Conservation (phyloP, 2,113 vertebrate species). For the Forbesichthys agassizii region DNA sequence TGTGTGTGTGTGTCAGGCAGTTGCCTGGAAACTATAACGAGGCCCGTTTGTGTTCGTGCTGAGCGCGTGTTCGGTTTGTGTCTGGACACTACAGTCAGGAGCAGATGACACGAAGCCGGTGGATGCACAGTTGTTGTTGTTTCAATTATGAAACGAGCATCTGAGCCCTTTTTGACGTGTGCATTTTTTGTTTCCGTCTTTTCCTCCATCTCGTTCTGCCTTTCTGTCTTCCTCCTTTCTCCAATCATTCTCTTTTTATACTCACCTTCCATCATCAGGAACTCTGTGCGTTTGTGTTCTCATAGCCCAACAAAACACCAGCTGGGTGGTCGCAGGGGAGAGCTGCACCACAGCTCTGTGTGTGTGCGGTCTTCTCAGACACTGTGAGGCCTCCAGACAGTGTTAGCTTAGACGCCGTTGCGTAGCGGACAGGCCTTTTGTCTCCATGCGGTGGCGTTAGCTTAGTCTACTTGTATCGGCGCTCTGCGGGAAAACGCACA, state of each 20-base stretch:
- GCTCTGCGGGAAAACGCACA: constrained; percentile 8
- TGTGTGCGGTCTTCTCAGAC: no score
- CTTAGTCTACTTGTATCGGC: constrained; percentile 53
- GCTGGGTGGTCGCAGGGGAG: no score
- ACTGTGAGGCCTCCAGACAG: not conserved
- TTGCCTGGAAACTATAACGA: constrained; percentile 12
- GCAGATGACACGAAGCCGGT: no score
- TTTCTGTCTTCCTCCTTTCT: constrained; percentile 1
- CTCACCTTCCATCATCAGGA: not conserved
- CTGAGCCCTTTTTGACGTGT: not conserved
- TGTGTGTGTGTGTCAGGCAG: not conserved
- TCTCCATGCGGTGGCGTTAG: constrained; percentile 28
- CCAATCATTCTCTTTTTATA: not conserved
- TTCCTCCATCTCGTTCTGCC: no score
- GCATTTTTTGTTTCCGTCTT: not conserved
- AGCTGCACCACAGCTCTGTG: no score
- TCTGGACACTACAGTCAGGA: no score
- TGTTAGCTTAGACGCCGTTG: constrained; percentile 26
- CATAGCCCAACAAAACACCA: no score
- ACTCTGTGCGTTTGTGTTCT: no score
- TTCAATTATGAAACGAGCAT: not conserved
- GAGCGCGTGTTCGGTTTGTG: not conserved
- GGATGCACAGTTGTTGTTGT: no score
- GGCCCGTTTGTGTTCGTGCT: constrained; percentile 30
- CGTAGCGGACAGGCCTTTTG: constrained; percentile 12